These are phyloP conservation scores for Lutraria lutraria DNA, from an alignment of 2,888 invertebrate species.

Conservation along the genomic window DNA sequence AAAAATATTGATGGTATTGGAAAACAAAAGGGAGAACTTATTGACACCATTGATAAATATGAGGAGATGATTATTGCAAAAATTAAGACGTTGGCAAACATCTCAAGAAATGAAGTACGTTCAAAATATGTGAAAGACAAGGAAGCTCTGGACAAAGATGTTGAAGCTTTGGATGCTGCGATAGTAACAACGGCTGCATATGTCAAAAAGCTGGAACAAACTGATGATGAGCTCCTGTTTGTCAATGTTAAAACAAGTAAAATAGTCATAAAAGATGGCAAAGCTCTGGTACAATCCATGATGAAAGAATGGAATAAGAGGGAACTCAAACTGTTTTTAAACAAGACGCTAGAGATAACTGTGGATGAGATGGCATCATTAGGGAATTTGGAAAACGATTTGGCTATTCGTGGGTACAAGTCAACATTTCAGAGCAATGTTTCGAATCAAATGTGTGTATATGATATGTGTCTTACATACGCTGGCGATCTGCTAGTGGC, in stretches of 20 bases:
- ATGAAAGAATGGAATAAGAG: too few species aligned
- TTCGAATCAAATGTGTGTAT: neutral
- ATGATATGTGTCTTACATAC: neutral
- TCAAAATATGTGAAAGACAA: constrained; percentile 28
- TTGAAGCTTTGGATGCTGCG: constrained; percentile 8
- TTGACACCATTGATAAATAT: constrained; percentile 28
- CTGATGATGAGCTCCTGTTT: too few species aligned
- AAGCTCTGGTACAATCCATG: too few species aligned
- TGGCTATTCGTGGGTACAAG: too few species aligned
- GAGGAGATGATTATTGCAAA: constrained; percentile 10
- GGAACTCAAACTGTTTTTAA: too few species aligned
- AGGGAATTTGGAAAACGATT: too few species aligned
- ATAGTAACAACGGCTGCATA: constrained; percentile 12
- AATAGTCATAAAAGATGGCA: too few species aligned
- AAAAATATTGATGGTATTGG: constrained; percentile 24
- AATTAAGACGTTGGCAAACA: constrained; percentile 24
- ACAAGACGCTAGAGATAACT: too few species aligned
- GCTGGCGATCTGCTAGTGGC: neutral
- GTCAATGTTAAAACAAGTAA: too few species aligned
- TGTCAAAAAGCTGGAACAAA: neutral
- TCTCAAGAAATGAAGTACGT: constrained; percentile 27
- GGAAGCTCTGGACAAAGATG: constrained; percentile 10
- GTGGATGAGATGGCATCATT: too few species aligned
- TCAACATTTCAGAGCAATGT: too few species aligned
- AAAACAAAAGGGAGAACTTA: constrained; percentile 23